Percentiles rank a stretch among this genome's conserved stretches.
phyloP scores from a whole-genome alignment of 2,888 invertebrate genomes.

The Chesias legatella region DNA sequence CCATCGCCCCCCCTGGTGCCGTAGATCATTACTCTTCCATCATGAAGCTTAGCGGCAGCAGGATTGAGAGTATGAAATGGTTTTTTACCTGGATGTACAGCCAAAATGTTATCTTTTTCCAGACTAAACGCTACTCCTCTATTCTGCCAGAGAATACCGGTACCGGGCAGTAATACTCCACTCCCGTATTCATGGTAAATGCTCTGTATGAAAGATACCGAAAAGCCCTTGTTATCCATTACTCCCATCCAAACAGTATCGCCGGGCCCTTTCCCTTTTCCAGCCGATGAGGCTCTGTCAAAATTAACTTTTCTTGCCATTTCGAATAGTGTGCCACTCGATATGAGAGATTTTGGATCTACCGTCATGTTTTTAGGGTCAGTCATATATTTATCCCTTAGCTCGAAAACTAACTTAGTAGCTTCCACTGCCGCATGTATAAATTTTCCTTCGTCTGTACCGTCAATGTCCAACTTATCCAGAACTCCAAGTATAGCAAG shows the following conservation, averaged over 20 bases:
- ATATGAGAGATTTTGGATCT: constrained; percentile 48
- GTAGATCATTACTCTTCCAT: constrained; percentile 63
- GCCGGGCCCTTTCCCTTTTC: constrained; percentile 51
- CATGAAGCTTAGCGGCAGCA: constrained; percentile 59
- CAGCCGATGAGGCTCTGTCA: constrained; percentile 36
- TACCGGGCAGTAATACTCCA: constrained; percentile 58
- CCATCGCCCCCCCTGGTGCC: constrained; percentile 71
- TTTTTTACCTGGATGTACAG: constrained; percentile 62
- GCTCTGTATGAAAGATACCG: constrained; percentile 71
- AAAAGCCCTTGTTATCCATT: constrained; percentile 67
- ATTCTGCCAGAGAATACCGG: constrained; percentile 70
- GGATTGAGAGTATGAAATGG: constrained; percentile 67
- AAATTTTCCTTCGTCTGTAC: constrained; percentile 57
- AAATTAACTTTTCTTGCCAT: constrained; percentile 51
- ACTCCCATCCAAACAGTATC: constrained; percentile 72
- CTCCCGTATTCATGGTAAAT: constrained; percentile 60
- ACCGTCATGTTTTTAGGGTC: constrained; percentile 61
- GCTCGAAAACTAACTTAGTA: constrained; percentile 52
- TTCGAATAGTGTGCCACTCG: constrained; percentile 40
- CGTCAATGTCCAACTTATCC: constrained; percentile 56
- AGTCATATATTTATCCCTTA: constrained; percentile 56
- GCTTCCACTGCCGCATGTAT: constrained; percentile 65
- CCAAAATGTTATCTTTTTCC: constrained; percentile 45
- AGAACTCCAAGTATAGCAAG: constrained; percentile 59
- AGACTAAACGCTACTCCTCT: constrained; percentile 57